A percentile compares a stretch with the other conserved stretches of the same genome.
Evolutionary conservation across 2,113 vertebrate genomes (phyloP).

Genomic region (Albula goreensis): DNA sequence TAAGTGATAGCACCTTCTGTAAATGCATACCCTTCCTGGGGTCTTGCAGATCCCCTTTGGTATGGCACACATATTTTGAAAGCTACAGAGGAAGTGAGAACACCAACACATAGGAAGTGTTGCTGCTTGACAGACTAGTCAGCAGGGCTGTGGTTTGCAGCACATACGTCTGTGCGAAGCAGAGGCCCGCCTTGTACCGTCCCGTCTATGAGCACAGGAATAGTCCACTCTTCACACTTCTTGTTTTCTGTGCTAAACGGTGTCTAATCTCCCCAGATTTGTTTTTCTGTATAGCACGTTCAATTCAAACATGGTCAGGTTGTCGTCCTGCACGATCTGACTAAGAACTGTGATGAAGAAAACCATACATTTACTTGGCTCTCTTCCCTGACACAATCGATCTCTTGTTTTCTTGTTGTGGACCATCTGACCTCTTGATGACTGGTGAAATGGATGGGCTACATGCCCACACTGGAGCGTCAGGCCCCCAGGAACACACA

Average conservation of each 20-base stretch:
- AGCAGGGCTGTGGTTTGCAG: background rate
- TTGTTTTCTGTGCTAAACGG: background rate
- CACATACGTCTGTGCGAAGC: background rate
- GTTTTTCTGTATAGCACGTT: no score
- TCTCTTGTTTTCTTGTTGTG: slow-evolving; percentile 18
- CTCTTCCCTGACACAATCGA: background rate
- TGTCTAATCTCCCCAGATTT: background rate
- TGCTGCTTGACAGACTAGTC: background rate
- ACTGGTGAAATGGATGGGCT: background rate
- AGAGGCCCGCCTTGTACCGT: background rate
- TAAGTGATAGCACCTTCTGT: background rate
- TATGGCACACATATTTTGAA: background rate
- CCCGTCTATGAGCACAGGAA: background rate
- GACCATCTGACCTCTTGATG: background rate
- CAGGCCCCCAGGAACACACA: background rate
- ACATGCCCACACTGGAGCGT: background rate
- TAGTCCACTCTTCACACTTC: background rate
- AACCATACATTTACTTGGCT: background rate
- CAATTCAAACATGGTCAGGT: no score
- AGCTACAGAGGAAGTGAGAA: slow-evolving; percentile 3
- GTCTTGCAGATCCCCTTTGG: background rate
- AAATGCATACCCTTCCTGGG: no score
- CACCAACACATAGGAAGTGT: background rate
- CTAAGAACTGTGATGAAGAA: background rate
- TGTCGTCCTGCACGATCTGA: slow-evolving; percentile 13